phyloP scores from a whole-genome alignment of 2,888 invertebrate species.

The Pseudococcus jackbeardsleyi region DNA sequence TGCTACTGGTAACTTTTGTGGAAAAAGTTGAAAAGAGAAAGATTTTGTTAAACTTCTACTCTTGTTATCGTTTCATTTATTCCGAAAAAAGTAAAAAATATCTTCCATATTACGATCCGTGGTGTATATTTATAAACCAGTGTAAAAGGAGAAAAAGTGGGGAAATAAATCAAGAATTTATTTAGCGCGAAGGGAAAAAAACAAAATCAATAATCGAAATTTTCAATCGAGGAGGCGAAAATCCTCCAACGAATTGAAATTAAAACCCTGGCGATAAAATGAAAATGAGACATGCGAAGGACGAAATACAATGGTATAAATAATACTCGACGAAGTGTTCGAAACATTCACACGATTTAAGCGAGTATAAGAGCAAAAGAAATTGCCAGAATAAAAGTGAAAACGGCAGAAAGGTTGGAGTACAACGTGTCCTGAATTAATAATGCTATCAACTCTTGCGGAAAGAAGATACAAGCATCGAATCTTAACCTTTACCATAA shows the following conservation, averaged over 20 bases:
- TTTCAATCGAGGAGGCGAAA: neutral
- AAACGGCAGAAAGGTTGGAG: slow-evolving; percentile 60
- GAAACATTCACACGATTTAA: slow-evolving; percentile 38
- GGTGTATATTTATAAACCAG: neutral
- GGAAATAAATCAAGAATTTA: neutral
- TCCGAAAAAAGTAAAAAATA: neutral
- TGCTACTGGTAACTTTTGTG: neutral
- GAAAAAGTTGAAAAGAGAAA: slow-evolving; percentile 2
- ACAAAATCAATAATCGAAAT: neutral
- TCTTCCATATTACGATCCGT: neutral
- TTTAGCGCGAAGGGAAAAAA: neutral
- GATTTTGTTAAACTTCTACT: slow-evolving; percentile 20
- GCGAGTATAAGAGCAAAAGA: slow-evolving; percentile 28
- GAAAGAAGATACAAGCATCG: slow-evolving; percentile 64
- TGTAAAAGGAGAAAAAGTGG: neutral
- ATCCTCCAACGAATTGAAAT: neutral
- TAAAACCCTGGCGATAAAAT: neutral
- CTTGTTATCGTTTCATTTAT: neutral
- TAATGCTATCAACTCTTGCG: slow-evolving; percentile 65
- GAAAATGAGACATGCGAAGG: neutral
- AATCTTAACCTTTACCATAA: slow-evolving; percentile 64
- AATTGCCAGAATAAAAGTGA: slow-evolving; percentile 58
- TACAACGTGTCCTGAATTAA: slow-evolving; percentile 57
- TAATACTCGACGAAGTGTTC: slow-evolving; percentile 14
- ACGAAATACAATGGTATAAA: slow-evolving; percentile 7